Base-by-base conservation (phyloP, 2,888 invertebrate genomes). In the Acanthosepion pharaonis region DNA sequence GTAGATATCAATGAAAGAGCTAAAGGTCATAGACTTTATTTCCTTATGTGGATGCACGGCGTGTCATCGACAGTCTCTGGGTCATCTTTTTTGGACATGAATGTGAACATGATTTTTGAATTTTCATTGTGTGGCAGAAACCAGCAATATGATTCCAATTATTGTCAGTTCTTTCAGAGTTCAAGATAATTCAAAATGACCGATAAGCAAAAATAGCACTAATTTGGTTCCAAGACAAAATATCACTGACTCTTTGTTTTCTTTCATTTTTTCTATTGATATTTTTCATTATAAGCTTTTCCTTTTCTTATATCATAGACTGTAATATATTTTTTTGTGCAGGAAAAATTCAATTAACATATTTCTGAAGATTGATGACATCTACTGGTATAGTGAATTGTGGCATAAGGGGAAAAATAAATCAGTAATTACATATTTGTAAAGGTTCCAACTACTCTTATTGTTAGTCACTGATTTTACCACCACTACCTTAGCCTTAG, bases 1-100 rank as follows among this genome's bases (percentile, higher is more conserved):
- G 78, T 78, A 78, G 78, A 78, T 78, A 78, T 78, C n/a, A 78
- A 78, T 78, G 78, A 78, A 78, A 78, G 18, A 78, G 78, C 78
- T 78, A 78, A 78, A 78, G 78, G 78, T 78, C 11, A 78, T 78
- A 78, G 78, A 78, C 78, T 78, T 78, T 78, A 78, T 78, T 78
- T 78, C 78, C n/a, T 78, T 78, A 78, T 33, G 33, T 78, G 33
- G 78, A 78, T 33, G n/a, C 78, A 78, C 78, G 78, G 78, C 78
- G n/a, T 78, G 78, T 78, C 78, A 78, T 78, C 78, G 78, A 78
- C 78, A 78, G 78, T 78, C 78, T 78, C 78, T 78, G 78, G 78
- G 78, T 78, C 78, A 78, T 78, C 78, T 78, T 78, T 78, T 78
- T 78, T 78, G 78, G 78, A 78, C 78, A 78, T 78, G 78, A 78